Percentiles rank a stretch among this genome's conserved stretches.
phyloP scores from a whole-genome alignment of 2,888 invertebrate genomes.

The Gisinianus flammeolus region DNA sequence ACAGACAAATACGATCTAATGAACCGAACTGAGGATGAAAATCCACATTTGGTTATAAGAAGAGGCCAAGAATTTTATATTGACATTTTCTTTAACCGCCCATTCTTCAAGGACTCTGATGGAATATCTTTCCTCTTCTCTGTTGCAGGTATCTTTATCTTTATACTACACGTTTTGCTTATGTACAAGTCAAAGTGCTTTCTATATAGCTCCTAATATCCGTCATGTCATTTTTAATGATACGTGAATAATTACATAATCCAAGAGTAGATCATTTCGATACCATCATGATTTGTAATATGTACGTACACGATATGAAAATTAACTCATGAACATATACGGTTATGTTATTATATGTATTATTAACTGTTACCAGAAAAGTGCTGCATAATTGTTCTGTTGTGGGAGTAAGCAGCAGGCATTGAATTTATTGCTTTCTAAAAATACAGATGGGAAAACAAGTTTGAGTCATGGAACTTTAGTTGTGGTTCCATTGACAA shows the following conservation, averaged over 20 bases:
- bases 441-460: conserved; percentile 75
- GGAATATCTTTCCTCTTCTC: conserved; percentile 84
- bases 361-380: no score
- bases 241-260: no score
- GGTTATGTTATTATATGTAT: no score
- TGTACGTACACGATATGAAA: no score
- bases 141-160: conserved; percentile 68
- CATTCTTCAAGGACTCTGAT: conserved; percentile 76
- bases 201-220: neutral
- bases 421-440: no score
- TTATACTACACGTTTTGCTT: neutral
- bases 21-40: conserved; percentile 63
- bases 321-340: no score
- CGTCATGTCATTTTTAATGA: conserved; percentile 1
- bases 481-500: conserved; percentile 74
- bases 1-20: conserved; percentile 80
- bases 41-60: conserved; percentile 75
- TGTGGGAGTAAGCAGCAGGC: no score
- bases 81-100: conserved; percentile 74
- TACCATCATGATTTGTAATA: no score
- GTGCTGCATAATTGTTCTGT: no score
- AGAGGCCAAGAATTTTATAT: conserved; percentile 82
- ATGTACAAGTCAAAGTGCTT: neutral
- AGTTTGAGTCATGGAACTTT: conserved; percentile 81
- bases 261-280: no score